These are phyloP conservation scores for Myotis lucifugus DNA, from an alignment of 2,113 vertebrate species.

Conservation along the genomic window DNA sequence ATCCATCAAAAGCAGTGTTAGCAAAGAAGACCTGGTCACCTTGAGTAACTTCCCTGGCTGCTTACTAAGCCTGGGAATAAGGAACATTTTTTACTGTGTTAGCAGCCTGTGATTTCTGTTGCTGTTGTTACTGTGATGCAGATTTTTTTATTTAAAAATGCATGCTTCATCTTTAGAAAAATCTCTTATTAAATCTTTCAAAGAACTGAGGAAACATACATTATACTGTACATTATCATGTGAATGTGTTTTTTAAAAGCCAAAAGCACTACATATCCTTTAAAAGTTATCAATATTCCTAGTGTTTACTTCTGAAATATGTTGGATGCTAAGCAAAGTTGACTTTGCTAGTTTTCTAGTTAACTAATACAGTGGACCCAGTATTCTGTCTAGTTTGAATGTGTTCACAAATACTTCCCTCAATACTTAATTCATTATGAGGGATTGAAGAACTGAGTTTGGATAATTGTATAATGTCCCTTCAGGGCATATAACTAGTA, in stretches of 20 bases:
- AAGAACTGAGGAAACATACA: not conserved
- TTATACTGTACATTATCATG: not conserved
- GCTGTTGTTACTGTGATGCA: not conserved
- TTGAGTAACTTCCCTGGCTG: conserved; percentile 32
- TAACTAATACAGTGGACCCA: not conserved
- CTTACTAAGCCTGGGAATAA: not conserved
- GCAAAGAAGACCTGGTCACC: not conserved
- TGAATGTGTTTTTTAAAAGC: not conserved
- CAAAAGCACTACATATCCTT: not conserved
- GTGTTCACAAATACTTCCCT: not conserved
- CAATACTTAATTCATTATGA: not conserved
- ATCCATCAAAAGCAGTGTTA: conserved; percentile 36
- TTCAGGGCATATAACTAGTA: not conserved
- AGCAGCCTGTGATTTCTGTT: not conserved
- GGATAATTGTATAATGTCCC: not conserved
- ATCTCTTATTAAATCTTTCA: conserved; percentile 38
- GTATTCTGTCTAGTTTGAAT: not conserved
- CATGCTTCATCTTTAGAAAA: conserved; percentile 25
- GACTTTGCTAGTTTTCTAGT: conserved; percentile 27
- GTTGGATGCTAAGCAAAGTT: not conserved
- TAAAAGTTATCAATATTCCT: not conserved
- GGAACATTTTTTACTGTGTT: not conserved
- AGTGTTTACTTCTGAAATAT: conserved; percentile 8
- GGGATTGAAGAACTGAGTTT: not conserved
- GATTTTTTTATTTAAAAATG: conserved; percentile 39